phyloP scores from a whole-genome alignment of 2,797 vertebrate genomes.

The Lerista edwardsae region DNA sequence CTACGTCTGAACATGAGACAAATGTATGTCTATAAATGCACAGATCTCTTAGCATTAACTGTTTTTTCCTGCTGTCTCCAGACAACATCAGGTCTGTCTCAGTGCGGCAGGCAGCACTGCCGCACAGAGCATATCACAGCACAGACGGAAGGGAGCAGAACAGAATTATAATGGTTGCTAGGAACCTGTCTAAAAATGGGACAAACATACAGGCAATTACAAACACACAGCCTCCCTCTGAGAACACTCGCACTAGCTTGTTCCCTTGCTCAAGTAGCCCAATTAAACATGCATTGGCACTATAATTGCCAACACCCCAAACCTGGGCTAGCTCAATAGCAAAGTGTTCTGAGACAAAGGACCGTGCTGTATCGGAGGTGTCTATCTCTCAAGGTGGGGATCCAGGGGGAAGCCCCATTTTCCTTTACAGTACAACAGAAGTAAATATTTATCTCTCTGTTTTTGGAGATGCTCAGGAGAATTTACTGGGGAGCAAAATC shows the following conservation, averaged over 20 bases:
- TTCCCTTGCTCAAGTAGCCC: neutral
- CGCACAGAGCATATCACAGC: too few relatives aligned
- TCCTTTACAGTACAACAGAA: slow-evolving; percentile 21
- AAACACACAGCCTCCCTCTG: neutral
- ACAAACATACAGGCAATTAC: neutral
- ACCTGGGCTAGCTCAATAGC: neutral
- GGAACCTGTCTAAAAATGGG: neutral
- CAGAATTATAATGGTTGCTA: too few relatives aligned
- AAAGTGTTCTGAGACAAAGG: neutral
- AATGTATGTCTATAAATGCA: neutral
- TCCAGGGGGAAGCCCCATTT: neutral
- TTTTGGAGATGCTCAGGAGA: slow-evolving; percentile 24
- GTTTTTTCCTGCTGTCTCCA: too few relatives aligned
- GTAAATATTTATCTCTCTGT: slow-evolving; percentile 28
- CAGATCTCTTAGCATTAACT: neutral
- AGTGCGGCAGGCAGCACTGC: too few relatives aligned
- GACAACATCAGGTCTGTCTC: too few relatives aligned
- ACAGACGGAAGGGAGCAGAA: too few relatives aligned
- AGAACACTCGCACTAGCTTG: neutral
- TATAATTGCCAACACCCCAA: neutral
- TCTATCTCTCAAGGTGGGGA: neutral
- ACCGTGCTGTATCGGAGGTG: neutral
- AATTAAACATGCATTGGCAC: neutral
- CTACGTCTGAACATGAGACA: neutral
- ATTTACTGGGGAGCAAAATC: neutral